Conservation (phyloP, 2,888 invertebrate genomes). For the Lithosia quadra region DNA sequence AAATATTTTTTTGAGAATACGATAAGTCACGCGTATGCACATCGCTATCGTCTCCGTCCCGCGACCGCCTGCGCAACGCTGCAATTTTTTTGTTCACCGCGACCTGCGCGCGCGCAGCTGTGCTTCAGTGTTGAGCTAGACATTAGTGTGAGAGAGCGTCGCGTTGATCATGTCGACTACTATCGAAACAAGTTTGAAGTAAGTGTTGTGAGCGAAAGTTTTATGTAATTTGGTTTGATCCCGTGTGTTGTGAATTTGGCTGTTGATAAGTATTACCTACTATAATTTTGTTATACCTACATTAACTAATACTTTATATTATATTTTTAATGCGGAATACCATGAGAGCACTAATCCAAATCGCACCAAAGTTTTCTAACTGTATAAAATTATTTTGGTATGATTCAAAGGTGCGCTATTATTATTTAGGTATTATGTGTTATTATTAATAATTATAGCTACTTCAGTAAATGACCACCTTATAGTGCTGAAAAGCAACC, state of each 20-base stretch:
- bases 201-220: slow-evolving; percentile 75
- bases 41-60: neutral
- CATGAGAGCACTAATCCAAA: neutral
- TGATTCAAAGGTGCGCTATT: neutral
- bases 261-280: slow-evolving; percentile 20
- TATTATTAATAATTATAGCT: too few relatives aligned
- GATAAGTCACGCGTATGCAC: neutral
- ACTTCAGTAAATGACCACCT: too few relatives aligned
- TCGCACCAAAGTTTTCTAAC: neutral
- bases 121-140: slow-evolving; percentile 47
- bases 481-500: too few relatives aligned
- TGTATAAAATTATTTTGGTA: neutral
- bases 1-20: neutral
- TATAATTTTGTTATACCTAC: neutral
- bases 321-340: neutral
- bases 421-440: too few relatives aligned
- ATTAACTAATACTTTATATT: neutral
- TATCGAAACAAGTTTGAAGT: slow-evolving; percentile 77
- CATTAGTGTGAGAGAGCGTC: slow-evolving; percentile 45
- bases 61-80: slow-evolving; percentile 31
- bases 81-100: slow-evolving; percentile 17
- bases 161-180: slow-evolving; percentile 73
- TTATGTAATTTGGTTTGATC: slow-evolving; percentile 33
- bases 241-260: slow-evolving; percentile 41
- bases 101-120: neutral